Evolutionary conservation across 2,797 vertebrate species (phyloP), one percentile per base, ranked within the genome.

Genomic region (Darevskia nairensis): DNA sequence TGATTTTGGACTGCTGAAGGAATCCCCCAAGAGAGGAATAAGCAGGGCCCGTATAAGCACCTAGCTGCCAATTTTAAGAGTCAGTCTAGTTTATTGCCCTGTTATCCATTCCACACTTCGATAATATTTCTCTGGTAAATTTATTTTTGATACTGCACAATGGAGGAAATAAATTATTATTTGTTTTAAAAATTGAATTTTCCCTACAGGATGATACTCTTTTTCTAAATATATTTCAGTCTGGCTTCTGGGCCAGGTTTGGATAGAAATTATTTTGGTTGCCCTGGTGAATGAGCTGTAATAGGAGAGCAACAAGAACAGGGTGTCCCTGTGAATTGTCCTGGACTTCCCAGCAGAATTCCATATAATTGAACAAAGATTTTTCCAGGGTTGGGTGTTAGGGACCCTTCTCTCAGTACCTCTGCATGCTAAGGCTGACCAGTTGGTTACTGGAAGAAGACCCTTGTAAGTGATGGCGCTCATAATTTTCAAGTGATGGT

Each of bases 1-100:
- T 85, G 64, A 71, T 81, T 84, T 85, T 88, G 66, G 78, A 72
- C 25, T 35, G 59, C 61, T 74, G 71, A 84, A 75, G 41, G 32
- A 80, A 68, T 76, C 50, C 32, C 61, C 72, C 41, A 68, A 35
- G 77, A 80, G 69, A 84, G 61, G 27, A 74, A 87, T 76, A 74
- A 84, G 19, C 27, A 55, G 85, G 46, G 41, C 41, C 61, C 29
- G 25, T 39, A 27, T 27, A 75, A 41, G 32, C 19, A 46, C 3
- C 1, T 61, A 35, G 13, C 46, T 79, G 74, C 35, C 74, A 69
- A 13, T 82, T 69, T 87, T 66, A 77, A 82, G n/a, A 78, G 50
- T 29, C 59, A 39, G 39, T 8, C 75, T 79, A 72, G 19, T 82
- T 82, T 25, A 64, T 68, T 78, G 64, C 3, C 23, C 35, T 71